Percentiles rank a stretch among this genome's conserved stretches.
Conservation (phyloP, 2,113 vertebrate species). For the Syrmaticus mikado region DNA sequence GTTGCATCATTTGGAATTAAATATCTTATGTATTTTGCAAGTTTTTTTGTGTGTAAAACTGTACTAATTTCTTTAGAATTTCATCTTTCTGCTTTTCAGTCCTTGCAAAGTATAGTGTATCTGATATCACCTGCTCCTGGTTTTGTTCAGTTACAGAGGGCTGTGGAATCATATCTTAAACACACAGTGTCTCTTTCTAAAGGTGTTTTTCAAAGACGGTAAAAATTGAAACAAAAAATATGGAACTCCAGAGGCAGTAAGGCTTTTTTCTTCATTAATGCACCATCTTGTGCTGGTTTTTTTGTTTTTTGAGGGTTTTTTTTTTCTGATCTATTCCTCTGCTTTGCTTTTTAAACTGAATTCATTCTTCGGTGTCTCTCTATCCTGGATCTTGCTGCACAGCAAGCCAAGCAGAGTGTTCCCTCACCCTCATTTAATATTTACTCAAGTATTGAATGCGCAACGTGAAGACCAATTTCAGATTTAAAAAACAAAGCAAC, state of each 20-base stretch:
- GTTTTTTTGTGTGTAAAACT: neutral
- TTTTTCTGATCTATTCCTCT: neutral
- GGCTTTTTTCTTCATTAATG: neutral
- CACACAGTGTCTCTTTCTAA: neutral
- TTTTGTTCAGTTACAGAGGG: neutral
- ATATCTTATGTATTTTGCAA: neutral
- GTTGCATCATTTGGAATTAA: neutral
- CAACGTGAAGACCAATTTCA: neutral
- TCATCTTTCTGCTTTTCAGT: neutral
- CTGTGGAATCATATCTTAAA: conserved; percentile 4
- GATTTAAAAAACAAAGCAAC: neutral
- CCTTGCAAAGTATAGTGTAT: neutral
- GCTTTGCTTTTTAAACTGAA: neutral
- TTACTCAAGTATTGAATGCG: neutral
- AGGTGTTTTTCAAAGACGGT: conserved; percentile 10
- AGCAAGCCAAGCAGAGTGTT: neutral
- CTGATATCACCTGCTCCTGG: neutral
- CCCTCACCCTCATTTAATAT: neutral
- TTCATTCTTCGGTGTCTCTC: neutral
- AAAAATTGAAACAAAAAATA: conserved; percentile 1
- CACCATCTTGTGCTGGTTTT: no score
- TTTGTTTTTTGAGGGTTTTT: neutral
- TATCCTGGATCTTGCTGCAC: neutral
- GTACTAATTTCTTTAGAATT: neutral
- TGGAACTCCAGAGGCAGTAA: neutral